phyloP scores from a whole-genome alignment of 2,797 vertebrate species.

The Synanceia verrucosa region DNA sequence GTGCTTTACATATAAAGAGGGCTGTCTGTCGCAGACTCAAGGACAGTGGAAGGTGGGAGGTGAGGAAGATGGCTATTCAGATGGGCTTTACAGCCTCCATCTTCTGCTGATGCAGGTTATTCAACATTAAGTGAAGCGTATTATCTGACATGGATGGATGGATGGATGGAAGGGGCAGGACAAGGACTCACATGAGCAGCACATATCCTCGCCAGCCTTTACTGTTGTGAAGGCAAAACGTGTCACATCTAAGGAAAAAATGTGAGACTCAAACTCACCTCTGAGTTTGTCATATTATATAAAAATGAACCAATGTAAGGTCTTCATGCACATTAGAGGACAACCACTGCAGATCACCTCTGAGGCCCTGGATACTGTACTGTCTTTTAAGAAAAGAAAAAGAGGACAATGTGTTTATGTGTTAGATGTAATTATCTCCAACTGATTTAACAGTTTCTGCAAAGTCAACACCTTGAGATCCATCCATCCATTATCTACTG shows the following conservation, averaged over 20 bases:
- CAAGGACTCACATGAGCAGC: conserved; percentile 47
- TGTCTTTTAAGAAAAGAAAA: not conserved
- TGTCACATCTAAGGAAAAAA: not conserved
- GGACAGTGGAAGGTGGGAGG: conserved; percentile 44
- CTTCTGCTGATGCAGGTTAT: conserved; percentile 61
- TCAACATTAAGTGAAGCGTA: conserved; percentile 32
- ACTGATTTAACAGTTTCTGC: not conserved
- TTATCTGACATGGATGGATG: conserved; percentile 34
- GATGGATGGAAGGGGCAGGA: conserved; percentile 15
- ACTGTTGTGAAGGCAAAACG: not conserved
- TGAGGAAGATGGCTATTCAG: conserved; percentile 9
- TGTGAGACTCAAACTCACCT: not conserved
- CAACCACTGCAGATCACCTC: not conserved
- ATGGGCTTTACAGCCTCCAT: not conserved
- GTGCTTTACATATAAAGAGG: conserved; percentile 15
- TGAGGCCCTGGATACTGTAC: not conserved
- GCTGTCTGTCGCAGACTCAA: conserved; percentile 25
- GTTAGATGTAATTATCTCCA: not conserved
- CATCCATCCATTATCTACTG: no score
- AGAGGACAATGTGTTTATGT: not conserved
- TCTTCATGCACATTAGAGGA: not conserved
- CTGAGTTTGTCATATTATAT: not conserved
- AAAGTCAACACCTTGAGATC: not conserved
- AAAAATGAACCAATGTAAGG: no score
- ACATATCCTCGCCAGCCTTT: conserved; percentile 33